Conservation (phyloP, 2,113 vertebrate genomes). For the Kryptolebias marmoratus region DNA sequence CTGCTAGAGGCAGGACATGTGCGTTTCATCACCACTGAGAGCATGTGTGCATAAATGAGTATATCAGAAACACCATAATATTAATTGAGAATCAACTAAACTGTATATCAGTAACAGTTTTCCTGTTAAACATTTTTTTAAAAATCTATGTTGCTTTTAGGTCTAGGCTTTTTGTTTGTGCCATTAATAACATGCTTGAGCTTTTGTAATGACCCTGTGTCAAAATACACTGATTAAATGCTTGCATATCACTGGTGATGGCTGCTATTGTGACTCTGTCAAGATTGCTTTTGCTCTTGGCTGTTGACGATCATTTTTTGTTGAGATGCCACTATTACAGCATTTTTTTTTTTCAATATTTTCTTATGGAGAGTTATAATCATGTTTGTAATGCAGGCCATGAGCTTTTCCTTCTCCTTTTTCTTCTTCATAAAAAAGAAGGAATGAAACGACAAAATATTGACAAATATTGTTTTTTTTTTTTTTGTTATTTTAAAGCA, state of each 20-base stretch:
- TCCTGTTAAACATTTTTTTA: too few relatives aligned
- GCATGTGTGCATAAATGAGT: too few relatives aligned
- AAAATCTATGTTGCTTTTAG: not conserved
- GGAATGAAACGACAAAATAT: not conserved
- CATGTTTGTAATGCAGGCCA: not conserved
- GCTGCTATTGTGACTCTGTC: not conserved
- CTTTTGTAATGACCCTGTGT: not conserved
- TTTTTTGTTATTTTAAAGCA: not conserved
- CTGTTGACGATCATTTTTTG: too few relatives aligned
- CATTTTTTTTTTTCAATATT: not conserved
- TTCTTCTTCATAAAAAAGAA: not conserved
- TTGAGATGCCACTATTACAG: too few relatives aligned
- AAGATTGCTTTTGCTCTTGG: not conserved
- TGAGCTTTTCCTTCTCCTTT: too few relatives aligned
- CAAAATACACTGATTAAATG: not conserved
- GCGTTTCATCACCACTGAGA: not conserved
- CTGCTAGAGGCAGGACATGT: not conserved
- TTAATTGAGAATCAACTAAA: too few relatives aligned
- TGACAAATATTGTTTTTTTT: not conserved
- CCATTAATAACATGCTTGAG: not conserved
- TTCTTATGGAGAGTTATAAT: not conserved
- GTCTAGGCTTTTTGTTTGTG: not conserved
- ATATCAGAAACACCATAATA: too few relatives aligned
- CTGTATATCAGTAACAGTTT: too few relatives aligned
- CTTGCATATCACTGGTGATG: not conserved